These are phyloP conservation scores for Gymnocheta viridis DNA, from an alignment of 2,888 invertebrate species.

Conservation along the genomic window DNA sequence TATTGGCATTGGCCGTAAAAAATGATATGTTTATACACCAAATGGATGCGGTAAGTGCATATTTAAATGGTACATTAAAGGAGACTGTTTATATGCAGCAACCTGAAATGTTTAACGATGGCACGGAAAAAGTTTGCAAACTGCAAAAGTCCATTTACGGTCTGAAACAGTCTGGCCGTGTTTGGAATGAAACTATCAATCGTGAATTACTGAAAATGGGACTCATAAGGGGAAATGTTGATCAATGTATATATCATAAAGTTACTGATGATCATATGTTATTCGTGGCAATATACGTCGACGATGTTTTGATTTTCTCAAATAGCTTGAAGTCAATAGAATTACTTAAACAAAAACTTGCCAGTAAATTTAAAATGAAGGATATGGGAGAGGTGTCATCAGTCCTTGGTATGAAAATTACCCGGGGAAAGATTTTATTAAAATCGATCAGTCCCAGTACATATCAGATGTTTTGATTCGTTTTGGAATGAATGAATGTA, in stretches of 20 bases:
- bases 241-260: background rate
- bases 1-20: background rate
- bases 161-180: constrained; percentile 67
- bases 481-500: background rate
- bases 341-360: background rate
- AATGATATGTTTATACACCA: background rate
- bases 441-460: background rate
- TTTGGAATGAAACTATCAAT: constrained; percentile 65
- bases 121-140: background rate
- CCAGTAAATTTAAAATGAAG: no score
- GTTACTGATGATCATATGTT: background rate
- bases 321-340: background rate
- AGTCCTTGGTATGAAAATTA: background rate
- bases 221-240: constrained; percentile 28
- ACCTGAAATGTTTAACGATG: constrained; percentile 11
- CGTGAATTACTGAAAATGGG: constrained; percentile 47
- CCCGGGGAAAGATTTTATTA: background rate
- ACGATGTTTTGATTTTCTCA: background rate
- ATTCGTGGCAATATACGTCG: background rate
- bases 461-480: background rate
- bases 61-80: constrained; percentile 8
- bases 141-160: constrained; percentile 69
- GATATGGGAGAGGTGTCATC: background rate
- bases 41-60: background rate
- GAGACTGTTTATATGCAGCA: background rate